Evolutionary conservation across 2,888 invertebrate species (phyloP).

Genomic region (Syritta pipiens): DNA sequence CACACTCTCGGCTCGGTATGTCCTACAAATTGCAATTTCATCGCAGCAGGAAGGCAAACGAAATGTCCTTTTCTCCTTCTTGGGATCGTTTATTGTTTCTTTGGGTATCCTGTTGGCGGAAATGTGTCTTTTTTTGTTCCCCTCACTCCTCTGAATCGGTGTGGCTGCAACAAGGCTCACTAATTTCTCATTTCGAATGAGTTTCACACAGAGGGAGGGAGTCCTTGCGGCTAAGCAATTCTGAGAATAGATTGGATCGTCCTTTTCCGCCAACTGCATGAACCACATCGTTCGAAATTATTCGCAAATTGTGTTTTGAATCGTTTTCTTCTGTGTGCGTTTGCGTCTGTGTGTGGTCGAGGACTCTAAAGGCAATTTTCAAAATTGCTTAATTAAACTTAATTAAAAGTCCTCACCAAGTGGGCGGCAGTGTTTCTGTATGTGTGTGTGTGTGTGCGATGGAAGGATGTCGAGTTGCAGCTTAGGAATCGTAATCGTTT

Average conservation of each 20-base stretch:
- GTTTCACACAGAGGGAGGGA: conserved; percentile 2
- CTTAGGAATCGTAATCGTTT: conserved; percentile 3
- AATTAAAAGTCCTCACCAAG: conserved; percentile 21
- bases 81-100: conserved; percentile 3
- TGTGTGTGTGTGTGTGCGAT: background rate
- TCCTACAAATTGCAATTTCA: conserved; percentile 54
- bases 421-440: background rate
- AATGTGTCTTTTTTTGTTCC: conserved; percentile 27
- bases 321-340: no score
- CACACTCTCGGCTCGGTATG: background rate
- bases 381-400: conserved; percentile 28
- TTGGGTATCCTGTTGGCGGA: conserved; percentile 27
- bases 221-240: conserved; percentile 1
- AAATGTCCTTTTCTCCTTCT: background rate
- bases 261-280: background rate
- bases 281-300: background rate
- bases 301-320: background rate
- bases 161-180: background rate
- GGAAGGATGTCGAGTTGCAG: no score
- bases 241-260: background rate
- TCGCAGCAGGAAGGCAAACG: conserved; percentile 12
- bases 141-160: background rate
- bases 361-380: conserved; percentile 22
- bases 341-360: no score
- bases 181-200: conserved; percentile 37